These are phyloP conservation scores for Uria aalge DNA, from an alignment of 2,113 vertebrate species.

Conservation along the genomic window DNA sequence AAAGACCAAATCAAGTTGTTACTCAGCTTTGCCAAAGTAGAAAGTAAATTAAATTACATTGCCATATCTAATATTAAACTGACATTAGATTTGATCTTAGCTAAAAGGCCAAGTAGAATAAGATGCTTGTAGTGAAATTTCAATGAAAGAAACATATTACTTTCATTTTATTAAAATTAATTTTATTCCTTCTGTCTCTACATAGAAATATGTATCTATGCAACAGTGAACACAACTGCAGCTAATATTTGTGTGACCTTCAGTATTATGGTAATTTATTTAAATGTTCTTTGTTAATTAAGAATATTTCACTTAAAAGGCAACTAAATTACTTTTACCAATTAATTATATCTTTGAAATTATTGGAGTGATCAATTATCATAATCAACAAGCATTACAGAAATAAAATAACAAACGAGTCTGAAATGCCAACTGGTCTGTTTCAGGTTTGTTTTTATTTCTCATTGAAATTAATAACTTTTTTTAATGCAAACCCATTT, in stretches of 20 bases:
- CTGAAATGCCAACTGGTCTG: conserved; percentile 55
- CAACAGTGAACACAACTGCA: conserved; percentile 28
- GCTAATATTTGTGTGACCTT: conserved; percentile 73
- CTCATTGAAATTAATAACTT: background rate
- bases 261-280: conserved; percentile 78
- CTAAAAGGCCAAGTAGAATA: background rate
- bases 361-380: conserved; percentile 75
- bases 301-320: conserved; percentile 71
- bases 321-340: conserved; percentile 68
- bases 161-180: conserved; percentile 1
- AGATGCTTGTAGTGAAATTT: background rate
- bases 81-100: background rate
- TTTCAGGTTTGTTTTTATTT: conserved; percentile 7
- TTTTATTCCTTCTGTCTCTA: conserved; percentile 1
- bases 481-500: background rate
- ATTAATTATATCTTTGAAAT: conserved; percentile 75
- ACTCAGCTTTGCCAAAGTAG: background rate
- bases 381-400: conserved; percentile 74
- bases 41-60: background rate
- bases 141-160: background rate
- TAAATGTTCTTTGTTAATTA: conserved; percentile 79
- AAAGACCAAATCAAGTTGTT: background rate
- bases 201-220: background rate
- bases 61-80: background rate
- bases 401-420: conserved; percentile 71